Base-by-base conservation (phyloP, 2,888 invertebrate species). In the Pycnomerus fuliginosus region DNA sequence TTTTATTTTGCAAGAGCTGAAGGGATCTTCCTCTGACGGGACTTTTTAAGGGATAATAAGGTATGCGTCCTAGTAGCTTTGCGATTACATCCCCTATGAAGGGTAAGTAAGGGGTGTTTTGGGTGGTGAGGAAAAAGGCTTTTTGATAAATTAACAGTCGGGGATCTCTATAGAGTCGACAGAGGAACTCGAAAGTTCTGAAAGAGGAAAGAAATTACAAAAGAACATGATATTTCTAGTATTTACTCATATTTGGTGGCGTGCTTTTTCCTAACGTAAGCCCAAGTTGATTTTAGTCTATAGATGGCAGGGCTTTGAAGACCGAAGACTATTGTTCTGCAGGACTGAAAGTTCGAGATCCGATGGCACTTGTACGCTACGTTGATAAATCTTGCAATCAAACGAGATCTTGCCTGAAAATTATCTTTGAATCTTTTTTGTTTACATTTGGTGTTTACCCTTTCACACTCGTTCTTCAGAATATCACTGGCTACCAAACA, bases 221-320 rank as follows among this genome's bases (percentile, higher is more conserved):
- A 39, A 23, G 16, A 10, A 25, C 11, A 11, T 32, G 13, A 24
- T 7, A 16, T 12, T 16, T 16, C 16, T 12, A 35, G 13, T 27
- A 49, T 59, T 62, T 64, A 74, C 69, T 74, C 68, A 55, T 79
- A 79, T 55, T 74, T 75, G n/a, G 72, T 72, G 1, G 76, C 70
- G 52, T 79, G 77, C 48, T 73, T 71, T 49, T 65, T 72, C 16
- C 77, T 64, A 3, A 79, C 62, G 42, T 75, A 74, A 1, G 71
- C 62, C 79, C 79, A 80, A 1, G 76, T 78, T 3, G 48, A 54
- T 29, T 62, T 68, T n/a, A 79, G 56, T 47, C 76, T 64, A 51
- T 75, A 78, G 34, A 79, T 65, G n/a, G 77, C 70, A 1, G 78
- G 77, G 33, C 73, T 71, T 53, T 79, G 78, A 1, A 79, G 60